Evolutionary conservation across 2,797 vertebrate species (phyloP).

Genomic region (Mastacembelus armatus): DNA sequence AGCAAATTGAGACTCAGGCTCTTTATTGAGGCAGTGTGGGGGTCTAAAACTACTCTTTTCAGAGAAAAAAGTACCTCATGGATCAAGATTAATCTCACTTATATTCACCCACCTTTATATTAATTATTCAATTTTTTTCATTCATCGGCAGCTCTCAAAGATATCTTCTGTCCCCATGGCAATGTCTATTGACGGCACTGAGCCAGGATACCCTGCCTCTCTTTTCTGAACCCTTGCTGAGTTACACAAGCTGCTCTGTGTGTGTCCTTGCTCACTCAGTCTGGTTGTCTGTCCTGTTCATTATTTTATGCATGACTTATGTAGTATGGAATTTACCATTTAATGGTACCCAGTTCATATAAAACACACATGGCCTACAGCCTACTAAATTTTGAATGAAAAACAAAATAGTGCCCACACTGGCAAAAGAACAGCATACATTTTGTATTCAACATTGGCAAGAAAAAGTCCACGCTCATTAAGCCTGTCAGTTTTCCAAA

Average conservation of each 20-base stretch:
- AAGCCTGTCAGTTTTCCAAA: slow-evolving; percentile 40
- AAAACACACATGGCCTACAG: slow-evolving; percentile 39
- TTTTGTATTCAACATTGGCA: slow-evolving; percentile 57
- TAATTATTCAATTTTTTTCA: background rate
- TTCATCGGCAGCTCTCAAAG: background rate
- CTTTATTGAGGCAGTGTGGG: background rate
- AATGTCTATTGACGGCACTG: slow-evolving; percentile 12
- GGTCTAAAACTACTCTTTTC: background rate
- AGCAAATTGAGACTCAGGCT: background rate
- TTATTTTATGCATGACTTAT: slow-evolving; percentile 31
- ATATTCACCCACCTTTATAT: background rate
- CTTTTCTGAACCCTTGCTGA: slow-evolving; percentile 13
- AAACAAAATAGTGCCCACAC: slow-evolving; percentile 46
- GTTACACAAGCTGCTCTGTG: background rate
- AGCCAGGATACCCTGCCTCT: slow-evolving; percentile 2
- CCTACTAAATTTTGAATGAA: slow-evolving; percentile 53
- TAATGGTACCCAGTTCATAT: slow-evolving; percentile 28
- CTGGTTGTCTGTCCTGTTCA: slow-evolving; percentile 10
- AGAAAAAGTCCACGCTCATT: slow-evolving; percentile 38
- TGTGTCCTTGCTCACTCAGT: background rate
- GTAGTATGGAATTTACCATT: slow-evolving; percentile 26
- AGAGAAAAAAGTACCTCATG: background rate
- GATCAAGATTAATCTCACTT: slow-evolving; percentile 3
- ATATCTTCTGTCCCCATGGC: slow-evolving; percentile 1
- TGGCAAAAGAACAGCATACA: slow-evolving; percentile 43